These are phyloP conservation scores for Phalloptychus januarius DNA, from an alignment of 2,797 vertebrate genomes.

Conservation along the genomic window DNA sequence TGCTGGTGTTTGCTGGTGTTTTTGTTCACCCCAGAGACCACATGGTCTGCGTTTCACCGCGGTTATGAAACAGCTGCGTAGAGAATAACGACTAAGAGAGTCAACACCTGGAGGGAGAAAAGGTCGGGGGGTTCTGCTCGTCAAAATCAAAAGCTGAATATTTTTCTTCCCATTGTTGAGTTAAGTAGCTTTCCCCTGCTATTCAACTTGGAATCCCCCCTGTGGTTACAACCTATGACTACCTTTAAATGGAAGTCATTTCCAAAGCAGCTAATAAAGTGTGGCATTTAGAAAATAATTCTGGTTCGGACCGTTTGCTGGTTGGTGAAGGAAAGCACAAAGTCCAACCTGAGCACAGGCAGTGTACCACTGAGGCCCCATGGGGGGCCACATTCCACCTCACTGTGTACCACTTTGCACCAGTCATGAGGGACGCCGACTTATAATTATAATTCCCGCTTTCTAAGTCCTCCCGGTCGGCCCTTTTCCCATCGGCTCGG, in stretches of 20 bases:
- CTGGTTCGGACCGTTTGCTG: constrained; percentile 55
- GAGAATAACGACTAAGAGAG: neutral
- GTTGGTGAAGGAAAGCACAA: constrained; percentile 58
- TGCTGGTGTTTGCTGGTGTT: neutral
- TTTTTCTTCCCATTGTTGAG: constrained; percentile 28
- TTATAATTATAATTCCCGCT: constrained; percentile 37
- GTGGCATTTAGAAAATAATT: constrained; percentile 61
- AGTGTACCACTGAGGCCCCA: constrained; percentile 26
- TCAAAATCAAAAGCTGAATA: constrained; percentile 61
- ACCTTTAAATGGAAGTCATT: constrained; percentile 55
- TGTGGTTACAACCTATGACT: constrained; percentile 45
- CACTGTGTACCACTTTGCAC: constrained; percentile 67
- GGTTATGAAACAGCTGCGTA: constrained; percentile 31
- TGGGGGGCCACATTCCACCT: constrained; percentile 65
- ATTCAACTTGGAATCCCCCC: constrained; percentile 32
- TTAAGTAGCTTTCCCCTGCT: constrained; percentile 37
- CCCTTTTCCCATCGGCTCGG: constrained; percentile 54
- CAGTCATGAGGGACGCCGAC: constrained; percentile 65
- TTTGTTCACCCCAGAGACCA: constrained; percentile 53
- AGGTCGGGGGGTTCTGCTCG: constrained; percentile 10
- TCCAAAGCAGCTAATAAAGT: constrained; percentile 57
- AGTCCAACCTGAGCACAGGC: constrained; percentile 57
- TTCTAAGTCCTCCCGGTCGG: neutral
- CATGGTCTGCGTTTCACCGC: constrained; percentile 24
- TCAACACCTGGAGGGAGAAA: neutral